Conservation (phyloP, 2,888 invertebrate genomes). For the Spilarctia lutea region DNA sequence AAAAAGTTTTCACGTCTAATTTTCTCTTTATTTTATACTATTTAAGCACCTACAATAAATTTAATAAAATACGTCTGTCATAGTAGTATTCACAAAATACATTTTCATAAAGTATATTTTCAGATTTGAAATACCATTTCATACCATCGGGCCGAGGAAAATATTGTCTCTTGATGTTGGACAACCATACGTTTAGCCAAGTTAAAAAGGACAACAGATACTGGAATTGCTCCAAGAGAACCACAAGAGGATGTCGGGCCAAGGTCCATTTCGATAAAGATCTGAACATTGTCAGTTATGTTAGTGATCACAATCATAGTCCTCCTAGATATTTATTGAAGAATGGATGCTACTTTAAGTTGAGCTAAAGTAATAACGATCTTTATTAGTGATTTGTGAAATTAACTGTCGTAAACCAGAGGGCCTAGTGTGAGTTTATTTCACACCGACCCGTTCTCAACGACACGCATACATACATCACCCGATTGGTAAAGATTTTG, state of each 20-base stretch:
- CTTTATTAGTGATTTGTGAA: not conserved
- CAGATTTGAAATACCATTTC: constrained; percentile 49
- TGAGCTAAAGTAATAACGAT: not conserved
- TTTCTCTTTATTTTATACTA: not conserved
- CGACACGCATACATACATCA: too few relatives aligned
- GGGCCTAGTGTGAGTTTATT: not conserved
- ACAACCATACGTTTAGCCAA: constrained; percentile 49
- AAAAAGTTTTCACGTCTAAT: not conserved
- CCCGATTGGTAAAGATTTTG: too few relatives aligned
- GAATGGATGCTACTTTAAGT: constrained; percentile 24
- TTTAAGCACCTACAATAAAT: not conserved
- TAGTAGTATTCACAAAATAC: constrained; percentile 6
- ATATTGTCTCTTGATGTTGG: constrained; percentile 45
- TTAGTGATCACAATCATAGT: constrained; percentile 50
- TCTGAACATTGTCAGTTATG: constrained; percentile 34
- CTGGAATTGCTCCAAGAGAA: constrained; percentile 57
- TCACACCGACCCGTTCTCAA: too few relatives aligned
- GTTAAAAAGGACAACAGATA: constrained; percentile 48
- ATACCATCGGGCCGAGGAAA: constrained; percentile 58
- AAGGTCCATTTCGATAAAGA: constrained; percentile 48
- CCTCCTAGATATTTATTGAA: constrained; percentile 41
- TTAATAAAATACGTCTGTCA: not conserved
- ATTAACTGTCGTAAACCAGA: not conserved
- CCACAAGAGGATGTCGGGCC: constrained; percentile 47
- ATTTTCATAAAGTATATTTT: constrained; percentile 34